Evolutionary conservation across 2,113 vertebrate species (phyloP).

Genomic region (Gobiocypris rarus): DNA sequence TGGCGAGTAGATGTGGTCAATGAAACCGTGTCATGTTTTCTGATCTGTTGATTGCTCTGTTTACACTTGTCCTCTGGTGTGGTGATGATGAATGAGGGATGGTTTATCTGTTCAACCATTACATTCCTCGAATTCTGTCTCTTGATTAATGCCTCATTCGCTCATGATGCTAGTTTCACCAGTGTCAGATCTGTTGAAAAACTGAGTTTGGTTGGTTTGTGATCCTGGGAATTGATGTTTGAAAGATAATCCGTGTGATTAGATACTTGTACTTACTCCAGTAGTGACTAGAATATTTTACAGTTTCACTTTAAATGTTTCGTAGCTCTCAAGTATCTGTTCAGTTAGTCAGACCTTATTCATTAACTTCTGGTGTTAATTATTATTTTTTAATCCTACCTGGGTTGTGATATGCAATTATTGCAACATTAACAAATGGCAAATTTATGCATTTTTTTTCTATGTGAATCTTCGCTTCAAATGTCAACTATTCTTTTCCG

Average conservation of each 20-base stretch:
- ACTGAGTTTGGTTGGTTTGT: not conserved
- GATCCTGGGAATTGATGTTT: not conserved
- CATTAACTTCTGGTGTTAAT: not conserved
- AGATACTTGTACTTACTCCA: not conserved
- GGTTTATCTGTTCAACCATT: slow-evolving; percentile 7
- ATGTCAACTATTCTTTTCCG: not conserved
- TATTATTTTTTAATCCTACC: not conserved
- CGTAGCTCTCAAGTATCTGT: not conserved
- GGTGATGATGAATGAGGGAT: not conserved
- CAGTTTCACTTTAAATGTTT: not conserved
- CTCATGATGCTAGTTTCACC: not conserved
- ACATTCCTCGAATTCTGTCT: slow-evolving; percentile 32
- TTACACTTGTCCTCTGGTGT: slow-evolving; percentile 20
- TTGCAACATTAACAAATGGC: not conserved
- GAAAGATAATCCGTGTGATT: not conserved
- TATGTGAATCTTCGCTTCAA: not conserved
- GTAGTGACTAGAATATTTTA: not conserved
- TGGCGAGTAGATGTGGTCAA: not conserved
- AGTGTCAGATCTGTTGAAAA: not conserved
- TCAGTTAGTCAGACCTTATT: not conserved
- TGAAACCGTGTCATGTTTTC: not conserved
- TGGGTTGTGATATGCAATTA: not conserved
- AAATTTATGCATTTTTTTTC: not conserved
- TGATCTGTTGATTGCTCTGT: not conserved
- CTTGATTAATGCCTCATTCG: not conserved